These are phyloP conservation scores for Spodoptera exigua DNA, from an alignment of 2,888 invertebrate species.

Conservation along the genomic window DNA sequence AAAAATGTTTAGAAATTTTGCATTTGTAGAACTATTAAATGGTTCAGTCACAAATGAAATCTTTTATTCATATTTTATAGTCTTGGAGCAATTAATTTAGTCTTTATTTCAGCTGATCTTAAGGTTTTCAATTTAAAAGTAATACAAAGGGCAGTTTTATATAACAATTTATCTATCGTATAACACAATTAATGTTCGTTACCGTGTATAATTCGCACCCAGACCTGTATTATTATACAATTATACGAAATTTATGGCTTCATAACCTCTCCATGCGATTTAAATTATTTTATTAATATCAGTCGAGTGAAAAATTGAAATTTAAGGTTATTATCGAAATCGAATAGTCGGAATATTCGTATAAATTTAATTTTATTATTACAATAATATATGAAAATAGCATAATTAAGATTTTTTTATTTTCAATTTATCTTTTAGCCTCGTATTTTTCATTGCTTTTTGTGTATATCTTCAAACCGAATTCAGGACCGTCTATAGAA, in stretches of 20 bases:
- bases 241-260: slow-evolving; percentile 28
- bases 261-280: slow-evolving; percentile 17
- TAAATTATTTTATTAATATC: slow-evolving; percentile 36
- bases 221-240: slow-evolving; percentile 19
- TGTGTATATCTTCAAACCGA: too few species aligned
- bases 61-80: too few species aligned
- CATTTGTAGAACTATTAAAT: too few species aligned
- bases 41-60: too few species aligned
- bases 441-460: too few species aligned
- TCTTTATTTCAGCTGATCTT: neutral
- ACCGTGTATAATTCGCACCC: slow-evolving; percentile 20
- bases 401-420: too few species aligned
- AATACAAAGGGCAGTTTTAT: slow-evolving; percentile 17
- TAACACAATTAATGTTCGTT: slow-evolving; percentile 25
- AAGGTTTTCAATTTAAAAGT: neutral
- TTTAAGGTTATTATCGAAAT: neutral
- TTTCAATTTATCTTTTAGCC: too few species aligned
- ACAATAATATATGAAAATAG: too few species aligned
- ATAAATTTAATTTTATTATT: too few species aligned
- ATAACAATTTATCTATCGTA: slow-evolving; percentile 22
- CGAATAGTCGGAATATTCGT: too few species aligned
- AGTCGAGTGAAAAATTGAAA: slow-evolving; percentile 5
- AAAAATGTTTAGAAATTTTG: too few species aligned
- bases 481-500: too few species aligned
- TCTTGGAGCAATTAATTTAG: neutral